Evolutionary conservation across 2,888 invertebrate species (phyloP), one percentile per base, ranked within the genome.

Genomic region (Hirtodrosophila trivittata): DNA sequence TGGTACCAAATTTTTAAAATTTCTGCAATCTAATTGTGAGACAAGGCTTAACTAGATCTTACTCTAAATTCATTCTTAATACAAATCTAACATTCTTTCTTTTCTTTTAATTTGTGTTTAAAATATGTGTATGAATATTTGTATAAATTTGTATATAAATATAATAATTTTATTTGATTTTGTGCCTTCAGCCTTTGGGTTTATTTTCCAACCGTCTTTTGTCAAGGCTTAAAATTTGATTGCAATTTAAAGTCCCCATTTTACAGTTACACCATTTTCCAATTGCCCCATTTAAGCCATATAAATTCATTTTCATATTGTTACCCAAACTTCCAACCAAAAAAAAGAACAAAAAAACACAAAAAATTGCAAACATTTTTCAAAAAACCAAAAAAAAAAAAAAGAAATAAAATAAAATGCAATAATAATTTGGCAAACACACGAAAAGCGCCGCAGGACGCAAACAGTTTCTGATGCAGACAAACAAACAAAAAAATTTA

Each of bases 391-490:
- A 6, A 3, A 28, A 21, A 39, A 13, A 32, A 14, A 26, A 12
- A 35, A 35, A 18, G 50, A 42, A 13, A 18, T 41, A 16, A 47
- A 64, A 54, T 45, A 52, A 66, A 55, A 51, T 52, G 38, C 28
- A 66, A 64, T 66, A 52, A 55, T 62, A 82, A 81, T 75, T 75
- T 80, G 64, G 64, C 59, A 69, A 78, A 70, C 66, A 73, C 47
- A 62, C 65, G 46, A 65, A 73, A 77, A 60, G 21, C 45, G 87
- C 78, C 87, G 66, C 75, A 87, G 78, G 87, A 87, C 37, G 66
- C 35, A 63, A 81, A 66, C 58, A 67, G 43, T 59, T 58, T 65
- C 35, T 42, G 66, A 37, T 66, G 66, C 71, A 63, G 43, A 51
- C 56, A 55, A 55, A 49, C 25, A 59, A 77, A 45, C 26, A 70